Evolutionary conservation across 2,113 vertebrate species (phyloP).

Genomic region (Thinocorus orbignyianus): DNA sequence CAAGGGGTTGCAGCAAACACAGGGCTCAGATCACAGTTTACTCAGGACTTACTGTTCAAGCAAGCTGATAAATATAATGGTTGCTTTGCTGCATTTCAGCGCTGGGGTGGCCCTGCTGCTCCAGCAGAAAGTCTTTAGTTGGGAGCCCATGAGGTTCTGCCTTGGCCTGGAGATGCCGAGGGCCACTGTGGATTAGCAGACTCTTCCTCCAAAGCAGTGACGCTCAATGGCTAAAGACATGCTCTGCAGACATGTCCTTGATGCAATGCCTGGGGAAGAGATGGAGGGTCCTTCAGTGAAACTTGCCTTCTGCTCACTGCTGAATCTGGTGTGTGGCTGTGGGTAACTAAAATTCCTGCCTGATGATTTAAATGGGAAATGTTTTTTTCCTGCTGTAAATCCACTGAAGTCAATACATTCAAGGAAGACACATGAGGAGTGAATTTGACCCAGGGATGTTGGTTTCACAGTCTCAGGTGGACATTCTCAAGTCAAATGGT

Average conservation of each 20-base stretch:
- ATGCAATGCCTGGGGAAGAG: neutral
- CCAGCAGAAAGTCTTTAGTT: neutral
- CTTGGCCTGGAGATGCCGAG: neutral
- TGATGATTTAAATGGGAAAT: neutral
- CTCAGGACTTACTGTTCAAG: fast-evolving
- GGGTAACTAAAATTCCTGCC: neutral
- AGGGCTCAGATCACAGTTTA: neutral
- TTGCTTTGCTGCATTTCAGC: neutral
- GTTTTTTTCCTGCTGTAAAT: neutral
- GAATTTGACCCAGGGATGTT: neutral
- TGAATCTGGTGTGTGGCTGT: neutral
- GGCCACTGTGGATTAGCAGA: neutral
- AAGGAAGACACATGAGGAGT: neutral
- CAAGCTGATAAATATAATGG: fast-evolving
- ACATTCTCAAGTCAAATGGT: neutral
- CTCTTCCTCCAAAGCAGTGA: neutral
- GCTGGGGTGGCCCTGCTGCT: neutral
- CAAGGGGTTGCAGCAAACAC: neutral
- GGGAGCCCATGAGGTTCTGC: neutral
- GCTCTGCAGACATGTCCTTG: neutral
- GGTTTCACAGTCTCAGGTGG: neutral
- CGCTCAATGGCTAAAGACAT: neutral
- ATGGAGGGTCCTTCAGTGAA: neutral
- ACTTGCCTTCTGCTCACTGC: neutral
- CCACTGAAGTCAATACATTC: neutral